A percentile compares a stretch with the other conserved stretches of the same genome.
phyloP scores from a whole-genome alignment of 53 echinoderm and acorn worm genomes.

The Luidia sarsii region DNA sequence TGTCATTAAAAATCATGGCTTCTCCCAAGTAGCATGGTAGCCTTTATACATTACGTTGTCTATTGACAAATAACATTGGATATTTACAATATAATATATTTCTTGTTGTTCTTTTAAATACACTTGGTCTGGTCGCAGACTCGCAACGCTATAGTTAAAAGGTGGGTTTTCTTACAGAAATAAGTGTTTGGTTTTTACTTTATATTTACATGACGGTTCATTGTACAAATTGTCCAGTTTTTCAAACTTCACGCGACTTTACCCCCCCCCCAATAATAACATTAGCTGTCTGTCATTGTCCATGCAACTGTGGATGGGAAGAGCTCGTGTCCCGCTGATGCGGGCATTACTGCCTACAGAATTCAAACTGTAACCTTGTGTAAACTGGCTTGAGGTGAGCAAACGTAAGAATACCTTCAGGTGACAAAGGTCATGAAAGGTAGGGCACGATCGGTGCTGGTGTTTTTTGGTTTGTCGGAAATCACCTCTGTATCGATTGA shows the following conservation, averaged over 20 bases:
- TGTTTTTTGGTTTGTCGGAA: too few species aligned
- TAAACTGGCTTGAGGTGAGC: too few species aligned
- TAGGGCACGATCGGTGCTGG: too few species aligned
- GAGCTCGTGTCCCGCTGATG: too few species aligned
- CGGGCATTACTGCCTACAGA: too few species aligned
- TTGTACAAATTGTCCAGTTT: neutral
- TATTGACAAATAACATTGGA: conserved; percentile 15
- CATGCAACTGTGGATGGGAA: too few species aligned
- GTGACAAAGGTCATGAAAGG: too few species aligned
- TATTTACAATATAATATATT: conserved; percentile 12
- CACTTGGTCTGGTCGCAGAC: conserved; percentile 34
- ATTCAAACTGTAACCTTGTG: too few species aligned
- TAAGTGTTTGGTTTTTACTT: neutral
- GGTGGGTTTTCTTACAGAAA: conserved; percentile 24
- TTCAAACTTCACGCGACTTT: neutral
- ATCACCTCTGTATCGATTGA: too few species aligned
- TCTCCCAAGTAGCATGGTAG: conserved; percentile 11
- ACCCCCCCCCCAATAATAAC: too few species aligned
- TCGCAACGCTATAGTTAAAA: neutral
- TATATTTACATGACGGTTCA: neutral
- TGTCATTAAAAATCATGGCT: conserved; percentile 15
- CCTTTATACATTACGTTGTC: conserved; percentile 24
- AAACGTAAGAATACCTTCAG: too few species aligned
- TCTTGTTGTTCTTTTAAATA: conserved; percentile 19
- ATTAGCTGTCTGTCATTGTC: too few species aligned